phyloP scores from a whole-genome alignment of 2,888 invertebrate species.

The Frankliniella intonsa region DNA sequence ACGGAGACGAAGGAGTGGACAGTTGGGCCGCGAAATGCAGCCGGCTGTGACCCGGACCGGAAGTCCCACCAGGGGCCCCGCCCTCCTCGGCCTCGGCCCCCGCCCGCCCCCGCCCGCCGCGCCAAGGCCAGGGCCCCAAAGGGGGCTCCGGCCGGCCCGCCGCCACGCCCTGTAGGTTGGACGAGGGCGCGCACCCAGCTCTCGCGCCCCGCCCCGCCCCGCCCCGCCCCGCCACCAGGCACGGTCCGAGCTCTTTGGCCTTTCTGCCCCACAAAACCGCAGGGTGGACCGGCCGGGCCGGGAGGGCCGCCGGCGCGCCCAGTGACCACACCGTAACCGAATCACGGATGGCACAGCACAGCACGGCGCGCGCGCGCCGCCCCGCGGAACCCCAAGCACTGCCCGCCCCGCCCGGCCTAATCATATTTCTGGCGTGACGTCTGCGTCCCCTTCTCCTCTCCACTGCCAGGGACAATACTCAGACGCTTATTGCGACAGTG shows the following conservation, averaged over 20 bases:
- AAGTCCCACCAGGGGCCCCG: not conserved
- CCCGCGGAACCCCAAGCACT: not conserved
- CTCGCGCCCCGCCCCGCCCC: not conserved
- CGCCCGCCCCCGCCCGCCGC: not conserved
- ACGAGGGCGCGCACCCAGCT: not conserved
- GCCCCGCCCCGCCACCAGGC: not conserved
- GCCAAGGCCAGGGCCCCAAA: not conserved
- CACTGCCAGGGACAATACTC: not conserved
- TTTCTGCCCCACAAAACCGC: not conserved
- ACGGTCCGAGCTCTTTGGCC: not conserved
- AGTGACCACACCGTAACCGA: slow-evolving; percentile 14
- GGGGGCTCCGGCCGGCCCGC: not conserved
- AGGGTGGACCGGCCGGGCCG: not conserved
- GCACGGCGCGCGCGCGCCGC: not conserved
- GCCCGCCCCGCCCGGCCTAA: not conserved
- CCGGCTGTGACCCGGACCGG: not conserved
- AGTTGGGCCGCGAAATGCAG: not conserved
- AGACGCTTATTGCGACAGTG: too few relatives aligned
- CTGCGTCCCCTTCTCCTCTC: not conserved
- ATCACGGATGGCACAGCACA: not conserved
- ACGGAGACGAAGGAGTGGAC: too few relatives aligned
- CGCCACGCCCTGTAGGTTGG: not conserved
- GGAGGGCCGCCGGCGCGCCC: not conserved
- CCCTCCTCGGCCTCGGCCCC: too few relatives aligned
- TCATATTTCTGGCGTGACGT: slow-evolving; percentile 16